Conservation (phyloP, 2,113 vertebrate genomes). For the Alouatta palliata region DNA sequence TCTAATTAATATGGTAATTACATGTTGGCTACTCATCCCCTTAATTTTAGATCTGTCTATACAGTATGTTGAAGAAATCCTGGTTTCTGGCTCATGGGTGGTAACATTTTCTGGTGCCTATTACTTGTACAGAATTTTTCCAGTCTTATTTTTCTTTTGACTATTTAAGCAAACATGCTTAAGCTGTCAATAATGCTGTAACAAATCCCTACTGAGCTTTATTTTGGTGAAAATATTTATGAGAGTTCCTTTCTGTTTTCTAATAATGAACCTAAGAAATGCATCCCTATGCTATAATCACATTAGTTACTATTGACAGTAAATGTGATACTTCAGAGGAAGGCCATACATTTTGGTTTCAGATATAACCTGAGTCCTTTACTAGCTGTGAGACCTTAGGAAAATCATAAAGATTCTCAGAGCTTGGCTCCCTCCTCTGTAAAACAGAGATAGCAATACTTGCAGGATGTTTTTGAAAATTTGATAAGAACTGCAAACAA, state of each 20-base stretch:
- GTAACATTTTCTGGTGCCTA: background rate
- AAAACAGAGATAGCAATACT: background rate
- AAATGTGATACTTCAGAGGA: background rate
- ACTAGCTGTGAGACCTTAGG: background rate
- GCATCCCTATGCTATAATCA: background rate
- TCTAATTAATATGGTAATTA: background rate
- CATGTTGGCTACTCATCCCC: background rate
- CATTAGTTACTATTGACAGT: background rate
- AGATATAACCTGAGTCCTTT: background rate
- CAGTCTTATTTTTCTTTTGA: background rate
- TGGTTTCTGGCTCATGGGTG: background rate
- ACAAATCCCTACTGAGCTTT: background rate
- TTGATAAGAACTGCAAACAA: background rate
- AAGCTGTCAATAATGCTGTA: background rate
- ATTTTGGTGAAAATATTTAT: slow-evolving; percentile 8
- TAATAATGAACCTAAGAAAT: background rate
- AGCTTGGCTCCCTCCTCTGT: background rate
- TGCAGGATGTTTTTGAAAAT: background rate
- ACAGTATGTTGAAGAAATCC: background rate
- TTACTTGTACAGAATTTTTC: background rate
- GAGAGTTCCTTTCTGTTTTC: background rate
- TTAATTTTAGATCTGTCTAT: background rate
- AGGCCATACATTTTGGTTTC: background rate
- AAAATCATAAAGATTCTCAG: background rate
- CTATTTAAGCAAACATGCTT: background rate